Evolutionary conservation across 2,113 vertebrate species (phyloP), one percentile per base, ranked within the genome.

Genomic region (Aegypius monachus): DNA sequence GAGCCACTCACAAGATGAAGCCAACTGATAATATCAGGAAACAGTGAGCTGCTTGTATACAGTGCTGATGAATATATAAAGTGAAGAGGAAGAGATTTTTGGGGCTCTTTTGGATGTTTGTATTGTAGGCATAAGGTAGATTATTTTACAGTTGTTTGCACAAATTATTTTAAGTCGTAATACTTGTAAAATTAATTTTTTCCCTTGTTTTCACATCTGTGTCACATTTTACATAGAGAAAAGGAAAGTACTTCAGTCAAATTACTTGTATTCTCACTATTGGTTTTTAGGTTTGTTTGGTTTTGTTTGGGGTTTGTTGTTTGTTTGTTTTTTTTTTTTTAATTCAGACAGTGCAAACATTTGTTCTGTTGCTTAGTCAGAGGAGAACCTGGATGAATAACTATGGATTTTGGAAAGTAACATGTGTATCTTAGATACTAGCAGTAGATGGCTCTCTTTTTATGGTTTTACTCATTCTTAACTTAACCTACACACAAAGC

Each of bases 391-490:
- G 18, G 6, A 22, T 65, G 17, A 61, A 3, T 79, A 71, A 48
- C 11, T 86, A 38, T 36, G 32, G 20, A 26, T 58, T 92, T 88
- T 68, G 29, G 65, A 43, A 94, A 75, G 45, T 56, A 89, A n/a
- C 21, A 6, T 34, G 27, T 65, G 3, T 65, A 48, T 72, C 16
- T 79, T 87, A 16, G 29, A 23, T 87, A 29, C 11, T 68, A 66
- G 81, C 48, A 95, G 91, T 90, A 96, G 86, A 50, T 96, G 81
- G 53, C 73, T 87, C 53, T 92, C 52, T 83, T 42, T 36, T 88
- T 90, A 78, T 74, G 82, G 3, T 74, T 92, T 74, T 75, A n/a
- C 36, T 88, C 2, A 7, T 81, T 88, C 16, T 73, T 78, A 88
- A 83, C 67, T 73, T 78, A 88, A 83, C 75, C 32, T 81, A 23